Evolutionary conservation across 2,888 invertebrate species (phyloP).

Genomic region (Dasysyrphus tricinctus): DNA sequence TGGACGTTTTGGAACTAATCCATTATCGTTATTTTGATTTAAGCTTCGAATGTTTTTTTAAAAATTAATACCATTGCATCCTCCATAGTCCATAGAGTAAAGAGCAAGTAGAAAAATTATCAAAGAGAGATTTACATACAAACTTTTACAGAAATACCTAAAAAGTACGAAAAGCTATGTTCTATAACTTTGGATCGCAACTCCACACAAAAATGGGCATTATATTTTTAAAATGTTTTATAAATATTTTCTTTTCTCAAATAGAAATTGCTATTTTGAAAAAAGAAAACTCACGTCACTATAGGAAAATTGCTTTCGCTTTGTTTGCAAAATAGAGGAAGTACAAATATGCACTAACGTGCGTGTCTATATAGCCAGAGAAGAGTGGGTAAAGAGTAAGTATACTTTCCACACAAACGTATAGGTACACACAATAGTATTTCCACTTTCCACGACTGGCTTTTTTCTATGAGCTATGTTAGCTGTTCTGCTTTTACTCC

Average conservation of each 20-base stretch:
- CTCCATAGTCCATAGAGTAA: no score
- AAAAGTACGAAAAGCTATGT: not conserved
- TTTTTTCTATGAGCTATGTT: constrained; percentile 1
- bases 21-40: no score
- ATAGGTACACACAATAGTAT: not conserved
- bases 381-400: not conserved
- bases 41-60: no score
- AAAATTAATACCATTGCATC: no score
- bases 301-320: constrained; percentile 20
- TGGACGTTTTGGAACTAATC: no score
- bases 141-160: not conserved
- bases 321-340: constrained; percentile 18
- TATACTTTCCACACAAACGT: not conserved
- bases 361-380: constrained; percentile 6
- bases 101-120: no score
- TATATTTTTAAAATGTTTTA: not conserved
- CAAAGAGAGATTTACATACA: no score
- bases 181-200: not conserved
- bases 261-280: not conserved
- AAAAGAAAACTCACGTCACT: not conserved
- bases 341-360: constrained; percentile 9
- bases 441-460: not conserved
- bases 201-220: not conserved
- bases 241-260: not conserved
- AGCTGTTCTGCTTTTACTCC: constrained; percentile 32